Evolutionary conservation across 2,797 vertebrate genomes (phyloP).

Genomic region (Cuniculus paca): DNA sequence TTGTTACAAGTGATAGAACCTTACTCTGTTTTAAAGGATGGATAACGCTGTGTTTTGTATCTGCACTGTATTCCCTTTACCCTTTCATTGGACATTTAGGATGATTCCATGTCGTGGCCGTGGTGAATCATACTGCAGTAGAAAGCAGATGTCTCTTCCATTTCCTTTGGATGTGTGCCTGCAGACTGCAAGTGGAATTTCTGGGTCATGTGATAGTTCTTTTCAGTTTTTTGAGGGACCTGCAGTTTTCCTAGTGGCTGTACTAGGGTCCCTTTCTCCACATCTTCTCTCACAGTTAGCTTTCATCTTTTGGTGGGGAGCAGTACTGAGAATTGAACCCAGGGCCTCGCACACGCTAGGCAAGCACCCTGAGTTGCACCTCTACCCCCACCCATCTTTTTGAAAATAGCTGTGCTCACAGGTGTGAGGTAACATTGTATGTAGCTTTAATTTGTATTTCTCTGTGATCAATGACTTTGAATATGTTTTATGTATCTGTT

Average conservation of each 20-base stretch:
- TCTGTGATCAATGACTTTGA: not conserved
- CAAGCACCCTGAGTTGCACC: not conserved
- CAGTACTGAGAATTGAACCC: not conserved
- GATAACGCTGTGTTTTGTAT: not conserved
- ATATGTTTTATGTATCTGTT: not conserved
- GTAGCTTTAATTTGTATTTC: not conserved
- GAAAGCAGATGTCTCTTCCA: no score
- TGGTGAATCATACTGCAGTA: not conserved
- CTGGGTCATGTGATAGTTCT: not conserved
- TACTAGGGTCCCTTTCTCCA: not conserved
- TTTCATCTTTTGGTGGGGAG: not conserved
- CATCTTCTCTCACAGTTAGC: not conserved
- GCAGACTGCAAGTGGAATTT: not conserved
- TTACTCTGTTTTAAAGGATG: not conserved
- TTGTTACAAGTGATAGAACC: not conserved
- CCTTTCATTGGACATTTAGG: not conserved
- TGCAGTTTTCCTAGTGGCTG: not conserved
- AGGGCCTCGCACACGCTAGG: not conserved
- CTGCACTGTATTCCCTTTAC: not conserved
- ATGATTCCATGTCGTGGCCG: not conserved
- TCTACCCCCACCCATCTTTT: not conserved
- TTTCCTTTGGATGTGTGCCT: not conserved
- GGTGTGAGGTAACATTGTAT: not conserved
- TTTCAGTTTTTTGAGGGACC: not conserved
- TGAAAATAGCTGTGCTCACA: not conserved